Base-by-base conservation (phyloP, 2,888 invertebrate species). In the Ophraella communa region DNA sequence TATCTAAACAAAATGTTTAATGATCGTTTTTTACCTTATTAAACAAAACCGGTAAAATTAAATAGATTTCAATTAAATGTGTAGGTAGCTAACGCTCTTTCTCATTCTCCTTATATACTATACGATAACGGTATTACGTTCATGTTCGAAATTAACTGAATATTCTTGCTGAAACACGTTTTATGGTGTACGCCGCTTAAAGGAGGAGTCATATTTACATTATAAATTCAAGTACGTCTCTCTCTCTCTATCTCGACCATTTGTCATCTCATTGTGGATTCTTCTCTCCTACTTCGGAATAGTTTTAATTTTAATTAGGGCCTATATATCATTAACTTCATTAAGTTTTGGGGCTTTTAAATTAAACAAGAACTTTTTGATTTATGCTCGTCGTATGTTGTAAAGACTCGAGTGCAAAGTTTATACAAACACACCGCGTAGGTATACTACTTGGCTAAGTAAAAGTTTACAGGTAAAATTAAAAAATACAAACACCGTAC, bases 231-330 rank as follows among this genome's bases (percentile, higher is more conserved):
- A 56, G 51, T 54, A 39, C 55, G 65, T 58, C 54, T n/a, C n/a
- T n/a, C n/a, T n/a, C n/a, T n/a, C n/a, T n/a, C n/a, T n/a, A n/a
- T n/a, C n/a, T 53, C 47, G 33, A 33, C 44, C 55, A 55, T 66
- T 66, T 62, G 59, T 62, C 62, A 66, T 58, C 45, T 55, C 49
- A 58, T 51, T 58, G 62, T 58, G 35, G 51, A 58, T 54, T 62
- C 64, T 63, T 51, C 27, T 51, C 20, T 27, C 24, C 27, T 51
- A 24, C 24, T 51, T 53, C 45, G 60, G 62, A 64, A 64, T 68
- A 68, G 68, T 65, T 65, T 63, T 62, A 56, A 63, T 66, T 69
- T 69, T 69, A 69, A 69, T 69, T 66, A 69, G 66, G 53, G 51
- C 54, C 63, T 24, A 62, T 69, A 66, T 65, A 66, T 69, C 66